Evolutionary conservation across 1,140 invertebrate genomes (phyloP).

Genomic region (Monomorium pharaonis): DNA sequence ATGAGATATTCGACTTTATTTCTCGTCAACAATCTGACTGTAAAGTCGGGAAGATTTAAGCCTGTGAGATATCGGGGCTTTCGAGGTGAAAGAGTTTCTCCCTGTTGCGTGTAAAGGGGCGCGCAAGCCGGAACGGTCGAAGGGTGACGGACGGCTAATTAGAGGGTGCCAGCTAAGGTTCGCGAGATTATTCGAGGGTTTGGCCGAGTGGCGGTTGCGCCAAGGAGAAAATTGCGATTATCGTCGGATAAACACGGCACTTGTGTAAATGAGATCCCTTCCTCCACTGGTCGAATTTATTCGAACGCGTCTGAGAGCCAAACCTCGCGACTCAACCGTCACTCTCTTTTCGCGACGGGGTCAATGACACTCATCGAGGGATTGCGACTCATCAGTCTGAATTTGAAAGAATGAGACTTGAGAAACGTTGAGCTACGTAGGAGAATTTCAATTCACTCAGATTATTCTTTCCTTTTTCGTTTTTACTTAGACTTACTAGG

Average conservation of each 20-base stretch:
- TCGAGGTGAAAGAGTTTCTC: not conserved
- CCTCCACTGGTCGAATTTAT: not conserved
- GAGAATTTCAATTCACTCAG: conserved; percentile 31
- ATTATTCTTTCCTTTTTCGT: not conserved
- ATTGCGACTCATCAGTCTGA: conserved; percentile 25
- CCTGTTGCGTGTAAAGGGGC: conserved; percentile 19
- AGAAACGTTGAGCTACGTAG: conserved; percentile 21
- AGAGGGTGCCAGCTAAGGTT: not conserved
- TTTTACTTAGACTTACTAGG: not conserved
- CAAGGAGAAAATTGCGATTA: not conserved
- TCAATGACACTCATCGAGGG: conserved; percentile 31
- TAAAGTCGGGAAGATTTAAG: not conserved
- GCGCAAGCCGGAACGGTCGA: not conserved
- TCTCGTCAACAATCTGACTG: not conserved
- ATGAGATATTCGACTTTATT: not conserved
- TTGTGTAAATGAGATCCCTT: conserved; percentile 28
- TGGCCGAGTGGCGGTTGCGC: not conserved
- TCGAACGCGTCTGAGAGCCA: not conserved
- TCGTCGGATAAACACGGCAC: conserved; percentile 13
- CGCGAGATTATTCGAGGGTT: not conserved
- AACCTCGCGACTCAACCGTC: not conserved
- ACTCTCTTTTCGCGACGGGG: not conserved
- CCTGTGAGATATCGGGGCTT: not conserved
- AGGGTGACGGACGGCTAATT: conserved; percentile 46
- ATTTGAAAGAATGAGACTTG: conserved; percentile 43